These are phyloP conservation scores for Drosophila aff. DNA, from an alignment of 1,140 invertebrate genomes.

Conservation along the genomic window DNA sequence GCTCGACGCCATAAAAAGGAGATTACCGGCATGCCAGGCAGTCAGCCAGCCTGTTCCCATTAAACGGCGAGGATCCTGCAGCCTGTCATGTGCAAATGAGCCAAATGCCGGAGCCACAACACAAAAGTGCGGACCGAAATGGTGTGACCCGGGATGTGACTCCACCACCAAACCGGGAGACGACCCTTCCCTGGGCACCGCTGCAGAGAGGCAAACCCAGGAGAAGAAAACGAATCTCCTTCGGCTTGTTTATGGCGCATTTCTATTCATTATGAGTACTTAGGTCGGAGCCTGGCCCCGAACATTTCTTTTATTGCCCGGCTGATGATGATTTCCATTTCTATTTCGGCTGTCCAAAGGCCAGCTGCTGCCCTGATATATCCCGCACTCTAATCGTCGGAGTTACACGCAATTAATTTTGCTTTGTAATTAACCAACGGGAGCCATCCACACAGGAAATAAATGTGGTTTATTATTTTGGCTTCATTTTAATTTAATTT, in stretches of 20 bases:
- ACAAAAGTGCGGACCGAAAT: slow-evolving; percentile 56
- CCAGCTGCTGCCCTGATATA: slow-evolving; percentile 49
- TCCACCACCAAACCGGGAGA: slow-evolving; percentile 3
- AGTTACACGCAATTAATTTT: slow-evolving; percentile 82
- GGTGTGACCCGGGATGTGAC: slow-evolving; percentile 37
- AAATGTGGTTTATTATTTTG: background rate
- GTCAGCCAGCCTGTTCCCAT: slow-evolving; percentile 49
- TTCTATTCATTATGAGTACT: slow-evolving; percentile 82
- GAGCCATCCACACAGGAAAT: slow-evolving; percentile 12
- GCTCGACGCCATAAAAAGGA: slow-evolving; percentile 70
- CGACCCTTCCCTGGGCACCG: background rate
- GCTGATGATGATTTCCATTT: slow-evolving; percentile 57
- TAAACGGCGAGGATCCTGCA: slow-evolving; percentile 48
- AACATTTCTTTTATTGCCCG: slow-evolving; percentile 74
- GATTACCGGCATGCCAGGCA: slow-evolving; percentile 58
- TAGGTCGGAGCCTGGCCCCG: slow-evolving; percentile 54
- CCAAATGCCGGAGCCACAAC: slow-evolving; percentile 54
- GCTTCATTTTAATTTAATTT: background rate
- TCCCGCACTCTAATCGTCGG: slow-evolving; percentile 67
- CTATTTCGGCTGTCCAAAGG: slow-evolving; percentile 32
- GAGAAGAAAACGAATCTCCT: slow-evolving; percentile 21
- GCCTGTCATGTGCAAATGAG: slow-evolving; percentile 72
- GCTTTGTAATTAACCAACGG: slow-evolving; percentile 78
- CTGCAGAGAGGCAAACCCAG: background rate
- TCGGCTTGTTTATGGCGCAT: slow-evolving; percentile 72